These are phyloP conservation scores for Bambusicola thoracicus DNA, from an alignment of 2,113 vertebrate genomes.

Conservation along the genomic window DNA sequence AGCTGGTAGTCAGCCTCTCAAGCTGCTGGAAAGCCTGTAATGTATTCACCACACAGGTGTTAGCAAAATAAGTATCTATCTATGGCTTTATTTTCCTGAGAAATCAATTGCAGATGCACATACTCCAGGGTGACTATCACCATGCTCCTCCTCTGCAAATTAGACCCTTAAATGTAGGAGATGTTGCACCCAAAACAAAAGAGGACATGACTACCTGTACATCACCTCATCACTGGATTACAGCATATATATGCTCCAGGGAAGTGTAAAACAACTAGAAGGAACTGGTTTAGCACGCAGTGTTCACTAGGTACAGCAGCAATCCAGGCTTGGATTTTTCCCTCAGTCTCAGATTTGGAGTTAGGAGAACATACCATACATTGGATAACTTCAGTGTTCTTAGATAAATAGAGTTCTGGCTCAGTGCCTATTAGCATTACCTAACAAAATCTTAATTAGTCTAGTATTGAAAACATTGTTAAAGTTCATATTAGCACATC, in stretches of 20 bases:
- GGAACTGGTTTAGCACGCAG: background rate
- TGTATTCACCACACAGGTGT: background rate
- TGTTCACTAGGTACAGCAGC: background rate
- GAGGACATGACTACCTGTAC: background rate
- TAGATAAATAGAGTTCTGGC: constrained; percentile 10
- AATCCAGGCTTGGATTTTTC: background rate
- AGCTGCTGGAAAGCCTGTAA: background rate
- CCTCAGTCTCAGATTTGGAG: background rate
- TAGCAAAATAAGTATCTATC: background rate
- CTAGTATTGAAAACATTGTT: background rate
- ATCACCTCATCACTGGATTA: background rate
- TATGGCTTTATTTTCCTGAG: background rate
- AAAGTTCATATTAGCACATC: background rate
- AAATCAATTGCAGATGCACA: background rate
- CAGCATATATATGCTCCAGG: background rate
- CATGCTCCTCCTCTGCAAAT: background rate
- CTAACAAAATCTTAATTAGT: constrained; percentile 31
- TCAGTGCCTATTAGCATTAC: background rate
- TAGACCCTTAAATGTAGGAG: background rate
- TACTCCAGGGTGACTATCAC: background rate
- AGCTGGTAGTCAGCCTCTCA: background rate
- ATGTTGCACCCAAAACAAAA: background rate
- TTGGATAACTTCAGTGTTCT: background rate
- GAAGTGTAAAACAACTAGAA: background rate
- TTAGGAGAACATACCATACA: background rate